Evolutionary conservation across 2,113 vertebrate species (phyloP).

Genomic region (Ctenodactylus gundi): DNA sequence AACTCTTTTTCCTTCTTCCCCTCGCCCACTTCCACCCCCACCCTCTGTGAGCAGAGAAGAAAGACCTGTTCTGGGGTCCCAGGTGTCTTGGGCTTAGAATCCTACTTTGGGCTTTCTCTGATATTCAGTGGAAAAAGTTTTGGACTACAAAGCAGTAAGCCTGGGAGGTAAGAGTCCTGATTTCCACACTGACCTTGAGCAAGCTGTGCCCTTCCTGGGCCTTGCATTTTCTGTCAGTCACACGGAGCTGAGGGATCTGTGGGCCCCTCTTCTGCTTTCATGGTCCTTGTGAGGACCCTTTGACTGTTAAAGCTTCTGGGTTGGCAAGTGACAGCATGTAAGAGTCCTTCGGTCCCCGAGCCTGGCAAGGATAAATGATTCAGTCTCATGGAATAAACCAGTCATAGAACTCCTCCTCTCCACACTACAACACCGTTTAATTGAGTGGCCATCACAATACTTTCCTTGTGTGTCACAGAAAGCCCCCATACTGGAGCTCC

Average conservation of each 20-base stretch:
- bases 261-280: background rate
- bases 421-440: slow-evolving; percentile 55
- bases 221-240: background rate
- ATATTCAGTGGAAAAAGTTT: background rate
- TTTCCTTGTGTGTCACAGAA: background rate
- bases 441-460: background rate
- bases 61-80: background rate
- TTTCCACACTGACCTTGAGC: background rate
- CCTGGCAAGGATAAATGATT: background rate
- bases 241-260: background rate
- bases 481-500: background rate
- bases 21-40: background rate
- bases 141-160: background rate
- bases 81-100: background rate
- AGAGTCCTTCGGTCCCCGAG: background rate
- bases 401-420: background rate
- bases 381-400: slow-evolving; percentile 19
- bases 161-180: background rate
- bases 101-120: background rate
- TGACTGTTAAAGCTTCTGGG: background rate
- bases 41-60: background rate
- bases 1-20: no score
- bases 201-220: background rate
- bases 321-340: background rate
- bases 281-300: background rate